These are phyloP conservation scores for Arctocebus calabarensis DNA, from an alignment of 2,797 vertebrate genomes.

Conservation along the genomic window DNA sequence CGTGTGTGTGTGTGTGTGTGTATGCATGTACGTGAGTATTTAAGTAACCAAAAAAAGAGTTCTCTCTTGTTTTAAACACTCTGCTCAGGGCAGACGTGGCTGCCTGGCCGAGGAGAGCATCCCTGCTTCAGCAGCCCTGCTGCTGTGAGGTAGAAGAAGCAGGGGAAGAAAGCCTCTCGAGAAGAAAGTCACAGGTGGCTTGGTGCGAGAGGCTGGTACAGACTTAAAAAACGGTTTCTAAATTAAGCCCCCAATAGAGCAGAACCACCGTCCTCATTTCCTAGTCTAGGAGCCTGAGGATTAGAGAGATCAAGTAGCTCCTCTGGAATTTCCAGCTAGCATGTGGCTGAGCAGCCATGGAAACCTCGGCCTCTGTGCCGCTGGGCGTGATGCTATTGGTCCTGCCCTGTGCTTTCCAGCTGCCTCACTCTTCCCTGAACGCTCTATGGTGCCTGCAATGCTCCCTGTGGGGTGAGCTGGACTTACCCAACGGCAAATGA, in stretches of 20 bases:
- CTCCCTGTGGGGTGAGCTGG: not conserved
- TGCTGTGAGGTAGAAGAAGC: not conserved
- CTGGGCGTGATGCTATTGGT: accelerated
- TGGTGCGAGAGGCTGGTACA: not conserved
- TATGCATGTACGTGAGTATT: not conserved
- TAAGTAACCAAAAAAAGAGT: conserved; percentile 50
- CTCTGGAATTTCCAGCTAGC: not conserved
- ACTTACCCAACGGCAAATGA: too few relatives aligned
- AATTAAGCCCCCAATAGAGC: not conserved
- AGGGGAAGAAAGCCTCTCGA: not conserved
- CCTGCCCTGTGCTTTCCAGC: accelerated
- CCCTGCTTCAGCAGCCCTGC: conserved; percentile 80
- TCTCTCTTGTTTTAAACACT: conserved; percentile 74
- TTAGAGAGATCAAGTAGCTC: not conserved
- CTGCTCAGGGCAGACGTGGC: conserved; percentile 80
- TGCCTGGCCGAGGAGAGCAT: conserved; percentile 75
- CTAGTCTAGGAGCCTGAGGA: not conserved
- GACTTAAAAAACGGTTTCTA: not conserved
- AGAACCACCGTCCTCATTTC: not conserved
- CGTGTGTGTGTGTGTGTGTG: too few relatives aligned
- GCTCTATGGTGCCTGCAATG: accelerated
- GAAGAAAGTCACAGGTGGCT: not conserved
- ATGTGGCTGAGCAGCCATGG: not conserved
- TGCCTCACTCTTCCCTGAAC: too few relatives aligned
- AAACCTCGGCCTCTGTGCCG: not conserved